Percentiles rank a stretch among this genome's conserved stretches.
phyloP scores from a whole-genome alignment of 2,797 vertebrate species.

The Glyptemys insculpta region DNA sequence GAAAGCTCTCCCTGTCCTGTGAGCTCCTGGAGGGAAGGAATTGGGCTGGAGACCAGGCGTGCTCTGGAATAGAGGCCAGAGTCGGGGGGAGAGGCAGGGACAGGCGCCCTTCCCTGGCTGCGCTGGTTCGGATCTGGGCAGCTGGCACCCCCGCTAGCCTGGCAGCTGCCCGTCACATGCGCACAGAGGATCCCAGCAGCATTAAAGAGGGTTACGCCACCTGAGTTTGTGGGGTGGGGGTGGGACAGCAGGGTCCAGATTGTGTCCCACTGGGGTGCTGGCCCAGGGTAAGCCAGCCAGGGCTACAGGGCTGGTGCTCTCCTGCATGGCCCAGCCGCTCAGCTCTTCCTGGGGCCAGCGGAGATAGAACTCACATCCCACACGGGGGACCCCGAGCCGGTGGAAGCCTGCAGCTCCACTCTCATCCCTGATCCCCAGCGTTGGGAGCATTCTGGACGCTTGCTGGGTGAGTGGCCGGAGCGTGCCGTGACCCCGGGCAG shows the following conservation, averaged over 20 bases:
- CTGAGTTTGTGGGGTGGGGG: not conserved
- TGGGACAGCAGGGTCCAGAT: not conserved
- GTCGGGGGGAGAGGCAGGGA: not conserved
- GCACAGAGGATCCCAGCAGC: not conserved
- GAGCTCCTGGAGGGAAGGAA: not conserved
- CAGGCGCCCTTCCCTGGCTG: not conserved
- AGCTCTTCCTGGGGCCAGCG: not conserved
- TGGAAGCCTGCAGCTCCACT: not conserved
- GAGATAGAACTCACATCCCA: not conserved
- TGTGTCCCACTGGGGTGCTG: not conserved
- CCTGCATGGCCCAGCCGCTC: not conserved
- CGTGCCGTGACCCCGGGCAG: not conserved
- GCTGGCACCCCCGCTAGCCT: not conserved
- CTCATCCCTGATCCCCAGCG: not conserved
- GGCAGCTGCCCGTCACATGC: not conserved
- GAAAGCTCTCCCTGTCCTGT: not conserved
- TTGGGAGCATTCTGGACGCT: not conserved
- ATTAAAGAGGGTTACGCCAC: not conserved
- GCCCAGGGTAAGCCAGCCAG: too few relatives aligned
- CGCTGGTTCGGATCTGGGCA: not conserved
- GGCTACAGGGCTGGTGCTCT: too few relatives aligned
- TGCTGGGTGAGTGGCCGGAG: not conserved
- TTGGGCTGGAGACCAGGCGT: not conserved
- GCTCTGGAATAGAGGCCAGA: not conserved
- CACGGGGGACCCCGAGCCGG: not conserved